phyloP scores from a whole-genome alignment of 1,140 invertebrate species.

The Leguminivora glycinivorella region DNA sequence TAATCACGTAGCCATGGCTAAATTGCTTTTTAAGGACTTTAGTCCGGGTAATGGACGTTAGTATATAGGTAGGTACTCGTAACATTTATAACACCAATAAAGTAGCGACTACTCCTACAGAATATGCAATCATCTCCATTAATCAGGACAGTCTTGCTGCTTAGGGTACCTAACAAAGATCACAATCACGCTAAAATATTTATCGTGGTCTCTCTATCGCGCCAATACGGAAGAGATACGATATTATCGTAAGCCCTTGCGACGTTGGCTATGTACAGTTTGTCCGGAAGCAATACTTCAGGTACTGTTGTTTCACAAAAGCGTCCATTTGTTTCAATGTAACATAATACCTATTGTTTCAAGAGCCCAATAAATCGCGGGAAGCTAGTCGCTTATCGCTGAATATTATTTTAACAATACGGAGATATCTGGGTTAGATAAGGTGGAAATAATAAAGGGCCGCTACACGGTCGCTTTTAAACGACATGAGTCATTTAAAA shows the following conservation, averaged over 20 bases:
- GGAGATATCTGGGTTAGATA: conserved; percentile 9
- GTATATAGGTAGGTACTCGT: too few relatives aligned
- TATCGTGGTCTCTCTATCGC: too few relatives aligned
- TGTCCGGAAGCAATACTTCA: conserved; percentile 64
- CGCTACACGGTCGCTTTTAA: not conserved
- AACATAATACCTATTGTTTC: conserved; percentile 76
- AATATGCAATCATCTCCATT: not conserved
- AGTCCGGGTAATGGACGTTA: too few relatives aligned
- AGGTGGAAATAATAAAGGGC: not conserved
- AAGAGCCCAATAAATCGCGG: conserved; percentile 61
- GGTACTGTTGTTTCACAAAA: conserved; percentile 56
- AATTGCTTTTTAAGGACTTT: too few relatives aligned
- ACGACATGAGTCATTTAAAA: not conserved
- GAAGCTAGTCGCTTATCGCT: conserved; percentile 58
- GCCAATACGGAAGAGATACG: too few relatives aligned
- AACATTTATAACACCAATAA: too few relatives aligned
- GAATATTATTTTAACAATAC: conserved; percentile 24
- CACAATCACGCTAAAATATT: too few relatives aligned
- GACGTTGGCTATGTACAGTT: too few relatives aligned
- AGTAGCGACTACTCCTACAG: not conserved
- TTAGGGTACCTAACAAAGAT: too few relatives aligned
- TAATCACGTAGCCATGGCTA: too few relatives aligned
- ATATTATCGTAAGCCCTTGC: too few relatives aligned
- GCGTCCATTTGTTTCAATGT: conserved; percentile 67
- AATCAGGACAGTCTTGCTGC: conserved; percentile 19